Evolutionary conservation across 1,140 invertebrate genomes (phyloP), one percentile per base, ranked within the genome.

Genomic region (Trichonephila inaurata): DNA sequence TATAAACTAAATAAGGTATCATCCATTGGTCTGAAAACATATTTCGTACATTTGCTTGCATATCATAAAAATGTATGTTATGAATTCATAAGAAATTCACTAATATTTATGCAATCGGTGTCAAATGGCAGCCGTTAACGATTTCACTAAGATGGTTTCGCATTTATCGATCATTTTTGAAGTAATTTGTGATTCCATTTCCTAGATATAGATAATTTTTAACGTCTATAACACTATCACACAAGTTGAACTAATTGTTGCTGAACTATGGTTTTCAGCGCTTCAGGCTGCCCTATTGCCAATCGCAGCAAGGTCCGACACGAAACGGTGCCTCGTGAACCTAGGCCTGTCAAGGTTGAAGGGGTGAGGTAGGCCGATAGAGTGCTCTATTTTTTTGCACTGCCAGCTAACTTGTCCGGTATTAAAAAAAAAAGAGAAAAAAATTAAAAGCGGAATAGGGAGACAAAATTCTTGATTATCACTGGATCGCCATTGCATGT

Each of bases 271-370:
- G 91, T 92, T 92, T 92, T 92, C 86, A 96, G 94, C 61, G 94
- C 94, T 33, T 94, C 94, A 44, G 94, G 94, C 82, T 94, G 94
- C 77, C 94, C 94, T 28, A 94, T 94, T 72, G 94, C 94, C 83
- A 92, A 94, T 85, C 91, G 92, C 60, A 92, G 77, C 91, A 94
- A 92, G 69, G 60, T 91, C 40, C 93, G 66, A 81, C 89, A 60
- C 58, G 94, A 93, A 85, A 60, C 86, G 19, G 18, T 58, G 61
- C 81, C 77, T 85, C 81, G 33, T 44, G 81, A 91, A 14, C 72
- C 90, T 91, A 69, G 64, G 44, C 83, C 82, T n/a, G 83, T 61
- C 83, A 87, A 87, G 83, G 82, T 44, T 40, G 82, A 92, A 87
- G 85, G 64, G 83, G 51, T 77, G 82, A 92, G 91, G 91, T 92